Base-by-base conservation (phyloP, 2,888 invertebrate genomes). In the Leptopilina syphax region DNA sequence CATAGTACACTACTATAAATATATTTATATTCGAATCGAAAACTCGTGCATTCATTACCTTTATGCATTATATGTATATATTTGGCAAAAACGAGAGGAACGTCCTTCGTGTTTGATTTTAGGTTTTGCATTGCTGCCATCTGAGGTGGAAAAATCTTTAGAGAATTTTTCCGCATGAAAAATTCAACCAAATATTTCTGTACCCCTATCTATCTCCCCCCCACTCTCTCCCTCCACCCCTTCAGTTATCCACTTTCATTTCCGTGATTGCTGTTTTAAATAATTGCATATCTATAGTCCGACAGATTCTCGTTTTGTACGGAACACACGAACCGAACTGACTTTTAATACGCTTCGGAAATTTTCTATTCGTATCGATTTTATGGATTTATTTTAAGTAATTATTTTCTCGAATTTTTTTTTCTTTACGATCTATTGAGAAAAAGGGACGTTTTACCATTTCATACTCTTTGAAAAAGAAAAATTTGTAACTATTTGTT, bases 191-290 rank as follows among this genome's bases (percentile, higher is more conserved):
- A 86, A 87, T 87, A 87, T 88, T 83, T 82, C 70, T 34, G 34
- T 34, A 34, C 34, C 34, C 34, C 34, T 34, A 34, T 34, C 34
- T 34, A 34, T 34, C 34, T 34, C 34, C 34, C 34, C 34, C 34
- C 3, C 34, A 2, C 34, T 34, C 34, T 3, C 80, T 84, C 81
- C 82, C 67, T 77, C 80, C 10, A 50, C 50, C 50, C 50, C 44
- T 44, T 44, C 7, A 44, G 34, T 34, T 34, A 47, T 47, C 82
- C 77, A 85, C 89, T 91, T 90, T 91, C 90, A 91, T 90, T 89
- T 90, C 86, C 87, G 85, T 89, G 90, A 91, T 91, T 90, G 90
- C 88, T 91, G 85, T 90, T 91, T 90, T 90, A 89, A 89, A 90
- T 90, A 89, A 90, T 89, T 90, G 87, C 89, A 83, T 87, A 84